A percentile compares a stretch with the other conserved stretches of the same genome.
phyloP scores from a whole-genome alignment of 2,113 vertebrate species.

The Vimba vimba region DNA sequence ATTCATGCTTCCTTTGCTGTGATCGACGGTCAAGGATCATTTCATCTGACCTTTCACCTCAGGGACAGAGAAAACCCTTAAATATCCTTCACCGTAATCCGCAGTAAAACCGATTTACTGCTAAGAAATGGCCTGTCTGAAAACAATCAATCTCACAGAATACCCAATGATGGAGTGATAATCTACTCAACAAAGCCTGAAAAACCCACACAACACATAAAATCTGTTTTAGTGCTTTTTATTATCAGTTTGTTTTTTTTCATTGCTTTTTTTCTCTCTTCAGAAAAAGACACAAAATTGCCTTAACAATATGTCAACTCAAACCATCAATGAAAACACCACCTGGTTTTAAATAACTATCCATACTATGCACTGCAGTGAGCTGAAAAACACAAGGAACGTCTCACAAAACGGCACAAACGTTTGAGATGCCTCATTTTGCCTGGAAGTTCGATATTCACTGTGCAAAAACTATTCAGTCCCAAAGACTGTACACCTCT shows the following conservation, averaged over 20 bases:
- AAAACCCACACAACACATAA: slow-evolving; percentile 33
- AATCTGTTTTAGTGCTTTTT: slow-evolving; percentile 37
- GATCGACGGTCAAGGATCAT: neutral
- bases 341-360: slow-evolving; percentile 69
- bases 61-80: neutral
- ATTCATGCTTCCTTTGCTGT: neutral
- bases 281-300: slow-evolving; percentile 74
- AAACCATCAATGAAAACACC: slow-evolving; percentile 71
- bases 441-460: neutral
- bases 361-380: slow-evolving; percentile 68
- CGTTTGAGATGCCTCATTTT: slow-evolving; percentile 4
- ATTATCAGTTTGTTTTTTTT: slow-evolving; percentile 58
- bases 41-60: slow-evolving; percentile 14
- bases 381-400: slow-evolving; percentile 69
- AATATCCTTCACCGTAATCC: neutral
- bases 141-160: slow-evolving; percentile 50
- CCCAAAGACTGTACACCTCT: slow-evolving; percentile 18
- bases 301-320: slow-evolving; percentile 72
- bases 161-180: neutral
- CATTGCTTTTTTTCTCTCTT: slow-evolving; percentile 66
- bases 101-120: neutral
- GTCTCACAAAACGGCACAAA: slow-evolving; percentile 63
- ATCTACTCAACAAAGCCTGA: neutral
- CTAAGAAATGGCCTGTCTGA: slow-evolving; percentile 58
- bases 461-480: neutral